These are phyloP conservation scores for Carollia perspicillata DNA, from an alignment of 2,113 vertebrate genomes.

Conservation along the genomic window DNA sequence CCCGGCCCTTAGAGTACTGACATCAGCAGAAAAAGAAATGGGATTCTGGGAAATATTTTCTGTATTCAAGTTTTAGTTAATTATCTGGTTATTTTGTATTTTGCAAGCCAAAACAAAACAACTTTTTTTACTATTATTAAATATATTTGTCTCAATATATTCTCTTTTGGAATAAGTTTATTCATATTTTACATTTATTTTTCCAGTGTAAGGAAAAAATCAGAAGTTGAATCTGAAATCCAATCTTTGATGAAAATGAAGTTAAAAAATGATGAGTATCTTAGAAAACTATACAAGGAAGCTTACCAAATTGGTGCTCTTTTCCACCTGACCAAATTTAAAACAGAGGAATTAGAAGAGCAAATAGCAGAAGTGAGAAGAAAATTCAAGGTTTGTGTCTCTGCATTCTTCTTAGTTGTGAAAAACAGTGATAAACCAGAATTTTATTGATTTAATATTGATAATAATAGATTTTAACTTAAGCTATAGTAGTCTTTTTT, in stretches of 20 bases:
- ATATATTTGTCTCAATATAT: not conserved
- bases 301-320: conserved; percentile 69
- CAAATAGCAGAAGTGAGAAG: conserved; percentile 68
- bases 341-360: conserved; percentile 78
- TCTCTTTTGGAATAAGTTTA: not conserved
- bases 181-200: not conserved
- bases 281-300: conserved; percentile 79
- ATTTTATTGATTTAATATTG: not conserved
- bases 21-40: not conserved
- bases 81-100: not conserved
- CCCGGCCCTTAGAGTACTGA: not conserved
- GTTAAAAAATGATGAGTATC: conserved; percentile 77
- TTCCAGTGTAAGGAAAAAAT: conserved; percentile 72
- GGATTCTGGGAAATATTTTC: not conserved
- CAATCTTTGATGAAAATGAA: conserved; percentile 76
- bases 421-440: not conserved
- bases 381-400: conserved; percentile 75
- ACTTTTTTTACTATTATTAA: not conserved
- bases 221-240: conserved; percentile 44
- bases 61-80: not conserved
- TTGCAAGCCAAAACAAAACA: not conserved
- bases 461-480: not conserved
- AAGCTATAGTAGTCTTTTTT: not conserved
- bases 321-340: conserved; percentile 74
- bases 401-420: not conserved